Evolutionary conservation across 2,113 vertebrate genomes (phyloP).

Genomic region (Mormyrus iriodes): DNA sequence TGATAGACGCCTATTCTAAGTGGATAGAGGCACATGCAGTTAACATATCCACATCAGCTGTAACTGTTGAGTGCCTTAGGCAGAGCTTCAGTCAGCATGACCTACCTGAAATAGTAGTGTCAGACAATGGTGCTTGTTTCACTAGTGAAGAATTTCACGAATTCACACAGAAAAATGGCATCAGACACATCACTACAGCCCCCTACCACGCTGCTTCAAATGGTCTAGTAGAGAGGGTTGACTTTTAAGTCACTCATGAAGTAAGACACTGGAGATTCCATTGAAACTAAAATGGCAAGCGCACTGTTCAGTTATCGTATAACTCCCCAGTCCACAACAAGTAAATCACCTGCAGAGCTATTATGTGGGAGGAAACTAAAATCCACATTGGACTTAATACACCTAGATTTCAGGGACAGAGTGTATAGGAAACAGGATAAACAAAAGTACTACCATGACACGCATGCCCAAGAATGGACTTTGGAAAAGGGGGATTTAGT

Average conservation of each 20-base stretch:
- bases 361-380: not conserved
- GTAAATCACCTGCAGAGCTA: not conserved
- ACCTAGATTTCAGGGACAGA: not conserved
- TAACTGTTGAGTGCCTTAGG: not conserved
- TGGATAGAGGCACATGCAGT: conserved; percentile 3
- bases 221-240: not conserved
- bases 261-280: not conserved
- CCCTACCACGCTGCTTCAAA: not conserved
- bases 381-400: not conserved
- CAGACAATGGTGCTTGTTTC: conserved; percentile 7
- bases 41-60: not conserved
- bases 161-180: not conserved
- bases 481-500: not conserved
- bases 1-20: conserved; percentile 5
- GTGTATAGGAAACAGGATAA: not conserved
- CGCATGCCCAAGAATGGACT: not conserved
- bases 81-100: not conserved
- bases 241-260: not conserved
- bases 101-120: not conserved
- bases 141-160: not conserved
- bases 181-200: not conserved
- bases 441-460: not conserved
- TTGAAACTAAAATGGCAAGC: not conserved
- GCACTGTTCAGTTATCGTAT: not conserved
- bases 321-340: conserved; percentile 9